phyloP scores from a whole-genome alignment of 2,888 invertebrate species.

The Opisthograptis luteolata region DNA sequence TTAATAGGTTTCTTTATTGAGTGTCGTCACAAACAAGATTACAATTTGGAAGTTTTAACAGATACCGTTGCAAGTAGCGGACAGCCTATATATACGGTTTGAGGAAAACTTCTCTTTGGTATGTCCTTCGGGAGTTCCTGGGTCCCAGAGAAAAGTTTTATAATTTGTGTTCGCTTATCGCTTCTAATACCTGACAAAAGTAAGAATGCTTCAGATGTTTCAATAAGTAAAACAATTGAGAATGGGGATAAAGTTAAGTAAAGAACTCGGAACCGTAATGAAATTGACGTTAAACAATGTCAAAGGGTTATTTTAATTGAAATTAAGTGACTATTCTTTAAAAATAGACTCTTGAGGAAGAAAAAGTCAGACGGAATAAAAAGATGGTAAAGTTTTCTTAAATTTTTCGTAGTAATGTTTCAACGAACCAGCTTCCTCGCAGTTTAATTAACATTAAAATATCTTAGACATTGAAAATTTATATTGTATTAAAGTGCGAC shows the following conservation, averaged over 20 bases:
- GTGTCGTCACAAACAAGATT: background rate
- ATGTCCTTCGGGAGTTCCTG: constrained; percentile 3
- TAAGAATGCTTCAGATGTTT: background rate
- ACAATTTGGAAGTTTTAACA: background rate
- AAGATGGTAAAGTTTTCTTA: too few relatives aligned
- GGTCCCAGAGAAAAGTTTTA: constrained; percentile 20
- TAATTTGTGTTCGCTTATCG: constrained; percentile 12
- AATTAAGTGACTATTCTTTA: constrained; percentile 17
- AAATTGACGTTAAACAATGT: constrained; percentile 1
- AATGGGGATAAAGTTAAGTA: background rate
- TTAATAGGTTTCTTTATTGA: background rate
- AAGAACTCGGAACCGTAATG: background rate
- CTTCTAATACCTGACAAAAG: background rate
- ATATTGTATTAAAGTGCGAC: too few relatives aligned
- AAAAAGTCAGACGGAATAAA: constrained; percentile 32
- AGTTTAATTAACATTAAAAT: too few relatives aligned
- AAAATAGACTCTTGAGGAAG: constrained; percentile 28
- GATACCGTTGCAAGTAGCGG: constrained; percentile 1
- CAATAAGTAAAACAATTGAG: background rate
- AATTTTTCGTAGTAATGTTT: background rate
- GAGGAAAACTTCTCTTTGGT: constrained; percentile 4
- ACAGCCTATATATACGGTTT: constrained; percentile 2
- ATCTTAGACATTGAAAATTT: too few relatives aligned
- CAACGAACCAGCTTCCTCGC: background rate
- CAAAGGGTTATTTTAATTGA: background rate